phyloP scores from a whole-genome alignment of 2,888 invertebrate species.

The Therioaphis trifolii region DNA sequence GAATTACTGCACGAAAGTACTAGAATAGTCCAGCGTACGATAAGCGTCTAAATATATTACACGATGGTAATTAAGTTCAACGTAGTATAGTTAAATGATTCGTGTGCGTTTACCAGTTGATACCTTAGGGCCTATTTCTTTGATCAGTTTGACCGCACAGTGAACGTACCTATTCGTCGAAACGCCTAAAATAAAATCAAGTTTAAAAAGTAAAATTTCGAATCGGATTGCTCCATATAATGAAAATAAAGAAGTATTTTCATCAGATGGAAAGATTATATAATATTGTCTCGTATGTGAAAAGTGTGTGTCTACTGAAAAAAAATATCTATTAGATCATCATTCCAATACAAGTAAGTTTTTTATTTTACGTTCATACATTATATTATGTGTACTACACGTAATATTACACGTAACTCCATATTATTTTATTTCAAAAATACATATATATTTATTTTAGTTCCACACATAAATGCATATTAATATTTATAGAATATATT shows the following conservation, averaged over 20 bases:
- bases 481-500: too few species aligned
- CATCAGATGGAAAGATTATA: not conserved
- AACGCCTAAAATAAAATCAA: conserved; percentile 1
- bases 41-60: too few species aligned
- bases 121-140: conserved; percentile 78
- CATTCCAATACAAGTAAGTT: not conserved
- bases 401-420: not conserved
- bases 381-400: too few species aligned
- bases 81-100: too few species aligned
- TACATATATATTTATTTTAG: not conserved
- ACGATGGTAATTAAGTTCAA: too few species aligned
- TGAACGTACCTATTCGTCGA: not conserved
- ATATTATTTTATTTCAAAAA: not conserved
- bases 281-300: too few species aligned
- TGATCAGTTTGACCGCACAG: not conserved
- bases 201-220: not conserved
- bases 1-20: too few species aligned
- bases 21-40: too few species aligned
- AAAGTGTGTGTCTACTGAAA: too few species aligned
- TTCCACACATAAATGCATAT: not conserved
- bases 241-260: not conserved
- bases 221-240: not conserved
- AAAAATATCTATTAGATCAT: conserved; percentile 5
- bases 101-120: not conserved
- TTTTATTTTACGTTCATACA: not conserved